Evolutionary conservation across 2,113 vertebrate genomes (phyloP).

Genomic region (Thamnophis sirtalis): DNA sequence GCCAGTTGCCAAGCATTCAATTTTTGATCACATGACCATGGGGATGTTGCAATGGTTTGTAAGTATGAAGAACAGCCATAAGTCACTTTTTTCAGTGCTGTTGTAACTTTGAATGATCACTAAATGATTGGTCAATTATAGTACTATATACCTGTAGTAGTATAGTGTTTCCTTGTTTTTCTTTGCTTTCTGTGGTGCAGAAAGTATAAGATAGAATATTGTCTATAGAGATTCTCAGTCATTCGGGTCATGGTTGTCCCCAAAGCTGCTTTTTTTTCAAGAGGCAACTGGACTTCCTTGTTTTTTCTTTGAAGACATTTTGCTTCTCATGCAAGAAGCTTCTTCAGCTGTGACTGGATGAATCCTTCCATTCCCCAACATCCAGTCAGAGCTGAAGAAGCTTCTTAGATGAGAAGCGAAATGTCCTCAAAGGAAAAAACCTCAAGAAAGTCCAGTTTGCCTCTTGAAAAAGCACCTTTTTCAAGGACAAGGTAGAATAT

Average conservation of each 20-base stretch:
- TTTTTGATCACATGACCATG: neutral
- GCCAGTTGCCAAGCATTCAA: neutral
- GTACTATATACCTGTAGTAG: neutral
- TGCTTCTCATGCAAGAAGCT: neutral
- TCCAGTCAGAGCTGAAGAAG: neutral
- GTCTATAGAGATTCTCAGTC: neutral
- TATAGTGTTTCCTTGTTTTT: neutral
- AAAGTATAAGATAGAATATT: neutral
- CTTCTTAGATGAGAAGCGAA: neutral
- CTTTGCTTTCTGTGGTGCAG: neutral
- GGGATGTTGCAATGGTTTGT: neutral
- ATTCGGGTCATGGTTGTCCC: neutral
- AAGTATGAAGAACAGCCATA: neutral
- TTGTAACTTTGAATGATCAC: neutral
- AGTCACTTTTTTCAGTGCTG: neutral
- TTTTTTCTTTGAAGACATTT: neutral
- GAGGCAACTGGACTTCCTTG: neutral
- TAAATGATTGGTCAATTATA: neutral
- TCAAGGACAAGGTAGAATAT: neutral
- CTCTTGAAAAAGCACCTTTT: neutral
- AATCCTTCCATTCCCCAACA: neutral
- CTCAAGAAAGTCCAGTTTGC: neutral
- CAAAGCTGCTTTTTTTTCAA: neutral
- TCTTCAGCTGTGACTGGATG: neutral
- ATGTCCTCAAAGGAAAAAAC: neutral